Evolutionary conservation across 2,113 vertebrate genomes (phyloP).

Genomic region (Eidolon helvum): DNA sequence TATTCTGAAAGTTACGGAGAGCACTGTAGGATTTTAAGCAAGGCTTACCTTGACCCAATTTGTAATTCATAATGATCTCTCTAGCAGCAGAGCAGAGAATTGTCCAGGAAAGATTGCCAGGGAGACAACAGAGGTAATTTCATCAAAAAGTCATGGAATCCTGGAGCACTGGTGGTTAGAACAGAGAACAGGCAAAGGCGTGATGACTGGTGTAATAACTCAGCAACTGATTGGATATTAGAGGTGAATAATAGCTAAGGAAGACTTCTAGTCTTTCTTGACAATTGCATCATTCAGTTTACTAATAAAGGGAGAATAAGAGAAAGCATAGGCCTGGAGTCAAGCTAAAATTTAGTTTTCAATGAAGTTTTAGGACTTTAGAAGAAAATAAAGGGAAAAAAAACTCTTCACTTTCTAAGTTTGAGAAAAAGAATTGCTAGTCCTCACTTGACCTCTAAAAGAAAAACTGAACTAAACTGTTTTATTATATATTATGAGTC

Average conservation of each 20-base stretch:
- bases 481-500: slow-evolving; percentile 49
- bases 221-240: background rate
- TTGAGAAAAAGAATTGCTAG: background rate
- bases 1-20: background rate
- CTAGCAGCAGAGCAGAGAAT: background rate
- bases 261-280: background rate
- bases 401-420: background rate
- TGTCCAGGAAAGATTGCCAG: background rate
- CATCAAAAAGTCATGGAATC: background rate
- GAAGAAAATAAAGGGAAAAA: slow-evolving; percentile 6
- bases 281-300: background rate
- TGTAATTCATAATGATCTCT: background rate
- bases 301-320: background rate
- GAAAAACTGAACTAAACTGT: background rate
- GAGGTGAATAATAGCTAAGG: background rate
- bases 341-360: background rate
- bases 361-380: background rate
- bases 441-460: background rate
- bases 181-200: background rate
- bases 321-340: background rate
- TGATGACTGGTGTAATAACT: background rate
- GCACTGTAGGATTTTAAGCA: background rate
- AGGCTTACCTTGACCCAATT: background rate
- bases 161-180: background rate
- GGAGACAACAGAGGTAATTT: background rate